Evolutionary conservation across 1,140 invertebrate genomes (phyloP), one percentile per base, ranked within the genome.

Genomic region (Lerema accius): DNA sequence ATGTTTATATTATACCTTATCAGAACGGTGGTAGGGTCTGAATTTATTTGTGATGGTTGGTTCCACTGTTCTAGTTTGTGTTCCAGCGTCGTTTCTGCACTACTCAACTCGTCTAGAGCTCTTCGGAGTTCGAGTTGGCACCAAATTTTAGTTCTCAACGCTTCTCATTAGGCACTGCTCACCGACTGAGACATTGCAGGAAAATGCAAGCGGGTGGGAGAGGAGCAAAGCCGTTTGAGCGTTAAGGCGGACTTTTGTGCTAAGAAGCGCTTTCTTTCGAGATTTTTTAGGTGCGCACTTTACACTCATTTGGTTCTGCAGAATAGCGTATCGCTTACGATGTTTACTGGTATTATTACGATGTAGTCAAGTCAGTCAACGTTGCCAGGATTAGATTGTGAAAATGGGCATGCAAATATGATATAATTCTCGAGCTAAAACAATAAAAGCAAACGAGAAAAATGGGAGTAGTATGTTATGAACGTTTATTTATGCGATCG

Each of bases 81-180:
- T 48, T 62, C 60, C 68, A 72, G 35, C 68, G 66, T 69, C 65
- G 65, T 73, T 82, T 69, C 68, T 50, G 65, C 76, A 78, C 73
- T 23, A n/a, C n/a, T 79, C 59, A 51, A 65, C 58, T 32, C 46
- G 64, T 82, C 66, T 76, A 82, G 76, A 78, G 77, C 73, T 77
- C 82, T 84, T 73, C 63, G 79, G 76, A 82, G 80, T 85, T 85
- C 74, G 83, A 89, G 81, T 85, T 86, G 84, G 82, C 81, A 81
- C 82, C 76, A 78, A 86, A 86, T 89, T 89, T 89, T 82, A 84
- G 84, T 69, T 86, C 70, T 76, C 82, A 75, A 80, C 79, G 84
- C 73, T 84, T 82, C 85, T 86, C 83, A 86, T 88, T 88, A 88
- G 83, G 69, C 73, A 71, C 63, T 65, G 74, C 67, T 78, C 67